A percentile compares a stretch with the other conserved stretches of the same genome.
Conservation (phyloP, 1,140 invertebrate genomes). For the Pteromalus puparum region DNA sequence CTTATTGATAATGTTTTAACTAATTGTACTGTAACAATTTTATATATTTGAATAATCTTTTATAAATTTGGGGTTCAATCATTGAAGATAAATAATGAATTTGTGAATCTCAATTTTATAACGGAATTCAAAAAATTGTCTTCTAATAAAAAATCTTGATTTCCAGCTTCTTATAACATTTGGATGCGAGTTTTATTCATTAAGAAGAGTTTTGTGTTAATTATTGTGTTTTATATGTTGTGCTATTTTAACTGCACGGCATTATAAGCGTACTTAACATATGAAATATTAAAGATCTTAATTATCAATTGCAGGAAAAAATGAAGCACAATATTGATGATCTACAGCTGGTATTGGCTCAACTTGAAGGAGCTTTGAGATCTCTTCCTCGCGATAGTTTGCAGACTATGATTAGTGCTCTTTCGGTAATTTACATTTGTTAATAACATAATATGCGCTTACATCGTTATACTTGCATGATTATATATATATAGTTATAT, state of each 20-base stretch:
- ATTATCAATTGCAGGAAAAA: constrained; percentile 77
- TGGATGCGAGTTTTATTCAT: not conserved
- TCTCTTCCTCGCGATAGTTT: constrained; percentile 83
- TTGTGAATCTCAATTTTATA: not conserved
- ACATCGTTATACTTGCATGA: too few relatives aligned
- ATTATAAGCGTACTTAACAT: not conserved
- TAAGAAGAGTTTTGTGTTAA: not conserved
- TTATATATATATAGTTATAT: too few relatives aligned
- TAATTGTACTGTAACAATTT: not conserved
- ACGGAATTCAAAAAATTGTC: not conserved
- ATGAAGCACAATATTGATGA: constrained; percentile 81
- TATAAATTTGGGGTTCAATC: constrained; percentile 8
- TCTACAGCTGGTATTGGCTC: constrained; percentile 79
- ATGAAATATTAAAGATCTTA: constrained; percentile 35
- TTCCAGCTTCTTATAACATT: constrained; percentile 7
- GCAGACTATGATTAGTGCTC: constrained; percentile 80
- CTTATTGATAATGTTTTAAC: constrained; percentile 44
- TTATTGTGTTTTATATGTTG: not conserved
- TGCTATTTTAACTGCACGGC: constrained; percentile 15
- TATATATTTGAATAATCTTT: not conserved
- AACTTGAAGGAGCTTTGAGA: constrained; percentile 80
- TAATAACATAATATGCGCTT: too few relatives aligned
- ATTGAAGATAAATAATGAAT: not conserved
- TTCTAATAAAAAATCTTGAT: not conserved
- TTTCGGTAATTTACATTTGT: constrained; percentile 76